Evolutionary conservation across 2,888 invertebrate genomes (phyloP).

Genomic region (Thumatha senex): DNA sequence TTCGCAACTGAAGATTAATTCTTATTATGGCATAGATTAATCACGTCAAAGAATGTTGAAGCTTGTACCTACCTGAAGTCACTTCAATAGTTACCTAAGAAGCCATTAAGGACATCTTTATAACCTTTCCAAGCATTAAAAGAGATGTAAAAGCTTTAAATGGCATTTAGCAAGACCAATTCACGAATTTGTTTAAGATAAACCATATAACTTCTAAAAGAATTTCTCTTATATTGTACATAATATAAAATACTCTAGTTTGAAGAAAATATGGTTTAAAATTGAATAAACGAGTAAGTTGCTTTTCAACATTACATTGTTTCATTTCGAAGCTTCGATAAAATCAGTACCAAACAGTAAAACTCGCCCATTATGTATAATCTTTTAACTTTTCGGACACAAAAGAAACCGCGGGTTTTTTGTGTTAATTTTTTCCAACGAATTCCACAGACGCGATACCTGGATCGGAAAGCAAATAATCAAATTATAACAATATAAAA

Average conservation of each 20-base stretch:
- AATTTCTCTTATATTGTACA: slow-evolving; percentile 7
- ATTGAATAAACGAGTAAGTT: slow-evolving; percentile 3
- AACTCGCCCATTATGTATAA: slow-evolving; percentile 69
- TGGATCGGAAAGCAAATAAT: slow-evolving; percentile 55
- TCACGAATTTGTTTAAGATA: slow-evolving; percentile 52
- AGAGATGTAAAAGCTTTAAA: slow-evolving; percentile 44
- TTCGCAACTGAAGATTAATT: no score
- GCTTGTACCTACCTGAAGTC: slow-evolving; percentile 14
- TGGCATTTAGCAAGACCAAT: slow-evolving; percentile 61
- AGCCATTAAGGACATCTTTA: slow-evolving; percentile 17
- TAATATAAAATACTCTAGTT: slow-evolving; percentile 11
- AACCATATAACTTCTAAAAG: slow-evolving; percentile 31
- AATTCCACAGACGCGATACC: slow-evolving; percentile 67
- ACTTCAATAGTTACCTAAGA: slow-evolving; percentile 22
- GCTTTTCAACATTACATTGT: slow-evolving; percentile 27
- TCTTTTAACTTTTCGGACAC: slow-evolving; percentile 60
- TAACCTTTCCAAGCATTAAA: slow-evolving; percentile 23
- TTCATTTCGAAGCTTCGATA: slow-evolving; percentile 63
- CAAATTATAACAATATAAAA: slow-evolving; percentile 15
- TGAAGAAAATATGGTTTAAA: slow-evolving; percentile 9
- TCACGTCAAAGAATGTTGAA: neutral
- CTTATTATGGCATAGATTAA: neutral
- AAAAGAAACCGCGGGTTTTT: slow-evolving; percentile 74
- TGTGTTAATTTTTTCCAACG: slow-evolving; percentile 49
- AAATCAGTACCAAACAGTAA: slow-evolving; percentile 66